Percentiles rank a stretch among this genome's conserved stretches.
These are phyloP conservation scores for Machimus atricapillus DNA, from an alignment of 2,888 invertebrate genomes.

Conservation along the genomic window DNA sequence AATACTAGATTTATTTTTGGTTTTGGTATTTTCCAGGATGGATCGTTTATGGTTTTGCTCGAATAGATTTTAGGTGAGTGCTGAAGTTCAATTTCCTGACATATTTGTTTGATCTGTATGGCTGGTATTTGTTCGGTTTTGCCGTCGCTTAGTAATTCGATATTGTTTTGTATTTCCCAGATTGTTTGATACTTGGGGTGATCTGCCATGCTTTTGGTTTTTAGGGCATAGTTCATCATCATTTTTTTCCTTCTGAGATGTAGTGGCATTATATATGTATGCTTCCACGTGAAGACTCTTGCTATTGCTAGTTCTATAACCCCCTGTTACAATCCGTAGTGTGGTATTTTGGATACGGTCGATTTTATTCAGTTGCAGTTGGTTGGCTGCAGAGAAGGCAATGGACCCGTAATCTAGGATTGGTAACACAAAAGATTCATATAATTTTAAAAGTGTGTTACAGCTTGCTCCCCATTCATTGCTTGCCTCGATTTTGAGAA, in stretches of 20 bases:
- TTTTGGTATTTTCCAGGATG: background rate
- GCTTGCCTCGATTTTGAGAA: too few species aligned
- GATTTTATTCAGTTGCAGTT: background rate
- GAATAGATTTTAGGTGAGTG: background rate
- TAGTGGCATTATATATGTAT: too few species aligned
- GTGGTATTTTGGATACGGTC: background rate
- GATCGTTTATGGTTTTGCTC: background rate
- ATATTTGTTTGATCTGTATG: background rate
- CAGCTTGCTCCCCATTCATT: too few species aligned
- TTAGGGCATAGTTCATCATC: background rate
- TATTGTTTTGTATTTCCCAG: background rate
- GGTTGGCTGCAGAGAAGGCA: background rate
- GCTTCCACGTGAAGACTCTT: background rate
- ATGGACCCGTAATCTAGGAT: background rate
- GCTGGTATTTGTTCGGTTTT: background rate
- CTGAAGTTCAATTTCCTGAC: background rate
- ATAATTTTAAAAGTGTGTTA: background rate
- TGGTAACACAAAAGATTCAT: background rate
- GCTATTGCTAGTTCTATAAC: background rate
- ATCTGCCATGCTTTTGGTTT: background rate
- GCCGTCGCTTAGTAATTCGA: background rate
- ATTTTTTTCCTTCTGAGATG: background rate
- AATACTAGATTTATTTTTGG: background rate
- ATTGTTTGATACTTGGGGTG: background rate
- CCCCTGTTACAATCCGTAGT: background rate